Base-by-base conservation (phyloP, 2,888 invertebrate species). In the Trichopoda pennipes region DNA sequence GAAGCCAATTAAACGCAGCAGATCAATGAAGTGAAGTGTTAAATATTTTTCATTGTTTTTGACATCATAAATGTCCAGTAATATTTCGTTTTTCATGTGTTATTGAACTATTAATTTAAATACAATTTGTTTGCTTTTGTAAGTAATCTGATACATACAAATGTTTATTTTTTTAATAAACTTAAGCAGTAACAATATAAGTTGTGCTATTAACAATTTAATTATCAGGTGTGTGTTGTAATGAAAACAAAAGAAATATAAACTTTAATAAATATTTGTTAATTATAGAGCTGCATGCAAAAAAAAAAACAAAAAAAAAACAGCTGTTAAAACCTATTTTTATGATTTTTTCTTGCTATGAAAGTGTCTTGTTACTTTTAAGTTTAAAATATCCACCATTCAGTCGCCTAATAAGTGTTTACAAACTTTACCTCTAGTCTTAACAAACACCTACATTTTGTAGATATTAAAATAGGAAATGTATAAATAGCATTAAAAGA, bases 201-300 rank as follows among this genome's bases (percentile, higher is more conserved):
- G 10, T 58, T 66, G n/a, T 28, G 28, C 21, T 69, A 69, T 69
- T 76, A 55, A 69, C 23, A 69, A 61, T 35, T 69, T 61, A 76
- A 53, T 69, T 61, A 19, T n/a, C 56, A 64, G 44, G 32, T 61
- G 51, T 61, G 51, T 76, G 28, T 44, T 51, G 60, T 19, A 53
- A 51, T 76, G 28, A 17, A 14, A 21, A 66, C n/a, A 68, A 49
- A 58, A 17, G 17, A 21, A 74, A 64, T 58, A 55, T 21, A 38
- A 49, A 66, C 66, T 35, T 4, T 35, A 28, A 38, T 35, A 74
- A 49, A 42, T 66, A 75, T 47, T 35, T 28, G 14, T 49, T 19
- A 42, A 19, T 73, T 51, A 61, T 63, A 63, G n/a, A 32, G 12
- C 19, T 16, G 44, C 9, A 56, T 56, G 56, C n/a, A 38, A n/a